phyloP scores from a whole-genome alignment of 2,888 invertebrate species.

The Andrena bicolor region DNA sequence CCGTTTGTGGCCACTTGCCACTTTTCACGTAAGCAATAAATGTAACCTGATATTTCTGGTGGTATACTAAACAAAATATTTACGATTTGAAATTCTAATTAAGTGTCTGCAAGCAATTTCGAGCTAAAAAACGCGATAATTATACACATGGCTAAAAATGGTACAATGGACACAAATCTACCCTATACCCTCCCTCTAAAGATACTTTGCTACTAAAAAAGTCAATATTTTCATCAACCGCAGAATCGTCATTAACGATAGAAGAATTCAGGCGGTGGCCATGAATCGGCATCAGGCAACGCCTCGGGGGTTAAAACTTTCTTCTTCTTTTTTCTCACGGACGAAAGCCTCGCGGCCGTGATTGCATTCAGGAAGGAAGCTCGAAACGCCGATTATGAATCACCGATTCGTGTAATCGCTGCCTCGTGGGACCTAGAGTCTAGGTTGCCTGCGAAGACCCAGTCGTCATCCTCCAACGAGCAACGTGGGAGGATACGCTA shows the following conservation, averaged over 20 bases:
- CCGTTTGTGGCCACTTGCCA: too few relatives aligned
- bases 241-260: too few relatives aligned
- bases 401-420: constrained; percentile 71
- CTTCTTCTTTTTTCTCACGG: constrained; percentile 28
- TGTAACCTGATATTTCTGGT: too few relatives aligned
- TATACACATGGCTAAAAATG: too few relatives aligned
- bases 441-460: constrained; percentile 25
- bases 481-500: constrained; percentile 68
- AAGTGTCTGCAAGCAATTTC: too few relatives aligned
- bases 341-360: constrained; percentile 17
- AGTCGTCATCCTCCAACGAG: constrained; percentile 66
- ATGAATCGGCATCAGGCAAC: neutral
- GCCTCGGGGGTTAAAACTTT: constrained; percentile 1
- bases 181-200: too few relatives aligned
- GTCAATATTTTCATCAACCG: neutral
- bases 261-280: neutral
- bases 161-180: too few relatives aligned
- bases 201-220: too few relatives aligned
- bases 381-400: constrained; percentile 66
- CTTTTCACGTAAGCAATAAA: too few relatives aligned
- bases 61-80: too few relatives aligned
- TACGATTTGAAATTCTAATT: too few relatives aligned
- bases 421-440: constrained; percentile 60
- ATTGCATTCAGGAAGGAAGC: constrained; percentile 57
- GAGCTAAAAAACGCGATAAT: too few relatives aligned